Evolutionary conservation across 2,113 vertebrate genomes (phyloP).

Genomic region (Urocitellus parryii): DNA sequence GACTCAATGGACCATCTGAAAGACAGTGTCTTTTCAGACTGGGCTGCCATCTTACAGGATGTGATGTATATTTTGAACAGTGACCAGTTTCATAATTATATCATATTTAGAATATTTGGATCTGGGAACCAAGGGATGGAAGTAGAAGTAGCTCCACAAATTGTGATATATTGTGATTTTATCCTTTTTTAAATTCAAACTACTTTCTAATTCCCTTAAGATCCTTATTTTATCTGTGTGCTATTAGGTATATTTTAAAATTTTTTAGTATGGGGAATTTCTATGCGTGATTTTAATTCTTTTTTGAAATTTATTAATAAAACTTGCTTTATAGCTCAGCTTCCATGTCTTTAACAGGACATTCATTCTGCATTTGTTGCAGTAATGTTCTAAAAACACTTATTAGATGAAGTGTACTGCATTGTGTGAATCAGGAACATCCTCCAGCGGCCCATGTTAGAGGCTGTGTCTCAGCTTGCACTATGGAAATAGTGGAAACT

Average conservation of each 20-base stretch:
- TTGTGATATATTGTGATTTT: background rate
- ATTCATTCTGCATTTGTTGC: background rate
- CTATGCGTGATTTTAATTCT: background rate
- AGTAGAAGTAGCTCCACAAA: background rate
- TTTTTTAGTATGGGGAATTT: background rate
- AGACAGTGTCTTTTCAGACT: background rate
- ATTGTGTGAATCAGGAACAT: background rate
- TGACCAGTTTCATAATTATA: background rate
- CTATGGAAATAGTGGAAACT: background rate
- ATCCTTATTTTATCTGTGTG: background rate
- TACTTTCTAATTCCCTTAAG: background rate
- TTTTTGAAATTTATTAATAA: background rate
- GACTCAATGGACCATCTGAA: background rate
- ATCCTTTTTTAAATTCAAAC: slow-evolving; percentile 22
- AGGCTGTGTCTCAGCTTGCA: background rate
- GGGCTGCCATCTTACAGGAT: background rate
- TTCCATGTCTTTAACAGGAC: background rate
- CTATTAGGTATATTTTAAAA: background rate
- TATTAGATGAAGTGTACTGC: background rate
- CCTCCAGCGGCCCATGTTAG: background rate
- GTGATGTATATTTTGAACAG: background rate
- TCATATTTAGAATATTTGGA: background rate
- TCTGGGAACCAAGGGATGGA: background rate
- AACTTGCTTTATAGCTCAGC: background rate
- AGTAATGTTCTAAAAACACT: background rate